Conservation (phyloP, 2,797 vertebrate species). For the Masticophis lateralis region DNA sequence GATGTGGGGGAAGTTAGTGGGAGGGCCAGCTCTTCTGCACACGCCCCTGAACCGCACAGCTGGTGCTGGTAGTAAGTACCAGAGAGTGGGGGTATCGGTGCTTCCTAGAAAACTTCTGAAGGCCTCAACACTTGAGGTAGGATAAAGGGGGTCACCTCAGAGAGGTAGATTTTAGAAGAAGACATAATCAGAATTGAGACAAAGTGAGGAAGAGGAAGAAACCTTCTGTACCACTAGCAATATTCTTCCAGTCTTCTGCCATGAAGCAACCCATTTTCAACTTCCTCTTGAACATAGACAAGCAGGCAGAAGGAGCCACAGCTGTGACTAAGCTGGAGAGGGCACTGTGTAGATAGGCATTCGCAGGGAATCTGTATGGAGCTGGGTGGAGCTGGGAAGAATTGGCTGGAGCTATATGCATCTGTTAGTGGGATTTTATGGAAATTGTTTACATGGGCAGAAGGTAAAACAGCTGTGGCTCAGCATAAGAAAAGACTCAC, state of each 20-base stretch:
- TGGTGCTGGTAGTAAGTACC: neutral
- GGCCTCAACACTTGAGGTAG: neutral
- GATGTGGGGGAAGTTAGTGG: constrained; percentile 20
- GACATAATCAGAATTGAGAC: neutral
- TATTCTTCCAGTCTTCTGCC: neutral
- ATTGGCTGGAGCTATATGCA: neutral
- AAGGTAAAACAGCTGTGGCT: neutral
- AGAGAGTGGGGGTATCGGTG: neutral
- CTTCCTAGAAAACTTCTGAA: neutral
- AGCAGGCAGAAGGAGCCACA: neutral
- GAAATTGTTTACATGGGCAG: neutral
- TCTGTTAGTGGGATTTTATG: neutral
- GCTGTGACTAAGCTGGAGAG: neutral
- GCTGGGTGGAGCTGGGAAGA: neutral
- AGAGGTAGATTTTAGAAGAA: neutral
- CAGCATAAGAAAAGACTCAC: neutral
- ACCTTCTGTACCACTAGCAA: neutral
- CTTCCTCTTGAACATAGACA: constrained; percentile 16
- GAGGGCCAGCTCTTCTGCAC: neutral
- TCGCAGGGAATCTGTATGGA: neutral
- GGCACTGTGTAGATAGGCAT: neutral
- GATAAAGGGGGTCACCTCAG: neutral
- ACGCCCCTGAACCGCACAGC: neutral
- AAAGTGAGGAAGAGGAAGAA: neutral
- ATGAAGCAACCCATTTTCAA: constrained; percentile 3